Evolutionary conservation across 2,797 vertebrate species (phyloP).

Genomic region (Austrolebias charrua): DNA sequence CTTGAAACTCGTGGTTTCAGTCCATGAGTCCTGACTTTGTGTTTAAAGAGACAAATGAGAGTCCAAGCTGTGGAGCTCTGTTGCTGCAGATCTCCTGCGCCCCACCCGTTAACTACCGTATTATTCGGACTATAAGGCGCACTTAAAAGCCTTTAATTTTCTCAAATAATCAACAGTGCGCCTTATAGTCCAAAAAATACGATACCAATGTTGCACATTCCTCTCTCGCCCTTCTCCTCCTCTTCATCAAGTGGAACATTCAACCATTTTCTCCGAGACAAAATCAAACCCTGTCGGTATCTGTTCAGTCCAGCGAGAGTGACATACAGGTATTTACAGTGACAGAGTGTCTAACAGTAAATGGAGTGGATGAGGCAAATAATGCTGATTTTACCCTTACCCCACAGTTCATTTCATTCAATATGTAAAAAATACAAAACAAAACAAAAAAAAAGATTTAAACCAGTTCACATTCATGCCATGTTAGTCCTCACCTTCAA

Average conservation of each 20-base stretch:
- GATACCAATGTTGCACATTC: constrained; percentile 65
- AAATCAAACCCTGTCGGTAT: constrained; percentile 60
- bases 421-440: constrained; percentile 37
- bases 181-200: too few relatives aligned
- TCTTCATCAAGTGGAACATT: constrained; percentile 71
- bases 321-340: constrained; percentile 73
- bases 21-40: constrained; percentile 69
- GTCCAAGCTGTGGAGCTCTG: constrained; percentile 64
- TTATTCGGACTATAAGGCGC: too few relatives aligned
- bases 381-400: constrained; percentile 37
- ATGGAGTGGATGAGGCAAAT: constrained; percentile 51
- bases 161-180: too few relatives aligned
- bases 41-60: constrained; percentile 68
- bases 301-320: constrained; percentile 53
- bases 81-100: constrained; percentile 41
- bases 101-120: neutral
- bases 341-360: constrained; percentile 52
- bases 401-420: constrained; percentile 27
- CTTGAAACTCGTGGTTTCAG: constrained; percentile 76
- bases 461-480: constrained; percentile 74
- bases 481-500: constrained; percentile 44
- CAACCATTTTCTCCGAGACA: constrained; percentile 75
- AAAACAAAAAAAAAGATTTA: constrained; percentile 41
- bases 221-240: constrained; percentile 52
- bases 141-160: too few relatives aligned